Evolutionary conservation across 2,113 vertebrate genomes (phyloP).

Genomic region (Mustela nigripes): DNA sequence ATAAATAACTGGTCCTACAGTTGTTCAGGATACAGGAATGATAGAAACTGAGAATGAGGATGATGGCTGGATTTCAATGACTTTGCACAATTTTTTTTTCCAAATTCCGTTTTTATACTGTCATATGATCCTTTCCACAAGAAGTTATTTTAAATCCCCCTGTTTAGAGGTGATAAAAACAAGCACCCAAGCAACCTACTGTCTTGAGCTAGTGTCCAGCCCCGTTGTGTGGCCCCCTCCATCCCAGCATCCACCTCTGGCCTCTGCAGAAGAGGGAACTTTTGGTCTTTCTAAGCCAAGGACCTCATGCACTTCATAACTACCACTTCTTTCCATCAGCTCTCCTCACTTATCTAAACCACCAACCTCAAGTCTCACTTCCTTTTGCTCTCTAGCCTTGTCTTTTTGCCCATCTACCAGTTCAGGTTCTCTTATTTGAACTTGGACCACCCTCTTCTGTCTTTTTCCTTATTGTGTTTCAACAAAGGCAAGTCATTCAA

Average conservation of each 20-base stretch:
- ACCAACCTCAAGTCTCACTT: neutral
- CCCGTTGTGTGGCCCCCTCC: neutral
- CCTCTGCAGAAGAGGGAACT: neutral
- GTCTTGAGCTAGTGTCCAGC: neutral
- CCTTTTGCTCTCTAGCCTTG: neutral
- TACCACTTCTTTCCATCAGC: neutral
- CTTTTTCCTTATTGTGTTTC: conserved; percentile 12
- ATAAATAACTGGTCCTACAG: neutral
- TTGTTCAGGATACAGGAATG: neutral
- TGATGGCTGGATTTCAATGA: neutral
- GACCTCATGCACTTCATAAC: neutral
- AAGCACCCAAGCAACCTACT: neutral
- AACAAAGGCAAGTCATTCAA: conserved; percentile 36
- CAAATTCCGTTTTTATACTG: neutral
- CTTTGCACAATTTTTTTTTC: neutral
- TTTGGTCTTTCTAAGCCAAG: neutral
- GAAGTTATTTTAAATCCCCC: conserved; percentile 5
- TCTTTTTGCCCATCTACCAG: neutral
- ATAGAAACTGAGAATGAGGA: neutral
- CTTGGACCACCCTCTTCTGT: neutral
- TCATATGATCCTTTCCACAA: neutral
- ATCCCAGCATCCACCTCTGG: neutral
- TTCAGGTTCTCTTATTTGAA: neutral
- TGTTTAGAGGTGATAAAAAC: neutral
- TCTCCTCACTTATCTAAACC: neutral